Evolutionary conservation across 64 coral and sea anemone genomes (phyloP), one percentile per base, ranked within the genome.

Genomic region (Actinia tenebrosa): DNA sequence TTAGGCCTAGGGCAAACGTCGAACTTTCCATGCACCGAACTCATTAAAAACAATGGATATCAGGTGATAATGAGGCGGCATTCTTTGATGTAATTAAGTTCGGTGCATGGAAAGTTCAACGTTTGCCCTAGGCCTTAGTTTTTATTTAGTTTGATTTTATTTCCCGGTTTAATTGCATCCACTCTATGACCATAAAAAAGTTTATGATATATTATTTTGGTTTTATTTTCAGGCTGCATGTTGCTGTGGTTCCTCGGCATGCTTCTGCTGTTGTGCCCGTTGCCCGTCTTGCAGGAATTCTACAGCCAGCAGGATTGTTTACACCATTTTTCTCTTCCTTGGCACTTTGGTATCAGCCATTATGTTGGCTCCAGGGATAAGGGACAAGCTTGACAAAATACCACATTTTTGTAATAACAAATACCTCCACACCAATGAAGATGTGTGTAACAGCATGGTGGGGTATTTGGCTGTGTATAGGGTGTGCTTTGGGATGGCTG

Each of bases 201-300:
- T 37, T 37, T 37, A 37, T 37, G 30, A 37, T 37, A 23, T 66
- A 23, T n/a, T n/a, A 25, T 23, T 3, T 10, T 46, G 20, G 37
- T 45, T 1, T 44, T 75, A 16, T 78, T 56, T 61, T 10, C 44
- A 98, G 96, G 96, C 96, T 83, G 96, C 96, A 26, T 98, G 96
- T 87, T 98, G 96, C 56, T 98, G 96, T 91, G 96, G 96, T 16
- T 90, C 93, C 25, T 95, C 96, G 3, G 96, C 96, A 45, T 98
- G 96, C 9, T 95, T 98, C 80, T 98, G 96, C 25, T 98, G 96
- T 45, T 98, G 96, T 89, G 93, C 90, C 16, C 89, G 96, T 2
- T 98, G 96, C 46, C 96, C 96, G 23, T 90, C 92, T 20, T 95
- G 93, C 93, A 98, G 95, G 64, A 98, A 98, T 86, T 98, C 96